A percentile compares a stretch with the other conserved stretches of the same genome.
Evolutionary conservation across 2,888 invertebrate species (phyloP).

Genomic region (Aricia artaxerxes): DNA sequence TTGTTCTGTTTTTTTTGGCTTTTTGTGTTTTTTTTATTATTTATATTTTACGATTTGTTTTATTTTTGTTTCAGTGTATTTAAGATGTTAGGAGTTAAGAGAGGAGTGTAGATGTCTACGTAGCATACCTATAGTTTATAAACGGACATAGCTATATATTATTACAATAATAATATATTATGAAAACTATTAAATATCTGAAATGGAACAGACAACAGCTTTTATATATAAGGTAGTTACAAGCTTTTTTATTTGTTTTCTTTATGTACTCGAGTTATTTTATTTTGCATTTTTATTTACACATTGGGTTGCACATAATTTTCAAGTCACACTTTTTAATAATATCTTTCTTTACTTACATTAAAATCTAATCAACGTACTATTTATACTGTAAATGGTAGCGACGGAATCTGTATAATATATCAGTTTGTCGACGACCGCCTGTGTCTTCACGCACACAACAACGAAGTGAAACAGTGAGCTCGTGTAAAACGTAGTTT

Average conservation of each 20-base stretch:
- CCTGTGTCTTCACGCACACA: background rate
- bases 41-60: conserved; percentile 58
- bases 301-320: background rate
- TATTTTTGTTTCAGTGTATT: conserved; percentile 77
- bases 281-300: conserved; percentile 28
- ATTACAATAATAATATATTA: conserved; percentile 80
- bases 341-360: background rate
- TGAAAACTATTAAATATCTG: conserved; percentile 63
- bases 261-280: background rate
- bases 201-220: conserved; percentile 72
- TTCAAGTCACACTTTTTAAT: background rate
- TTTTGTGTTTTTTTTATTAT: conserved; percentile 52
- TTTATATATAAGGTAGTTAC: conserved; percentile 68
- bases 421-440: background rate
- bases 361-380: background rate
- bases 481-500: background rate
- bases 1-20: conserved; percentile 44
- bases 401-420: background rate
- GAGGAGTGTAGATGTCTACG: conserved; percentile 77
- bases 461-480: background rate
- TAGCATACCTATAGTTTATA: conserved; percentile 78
- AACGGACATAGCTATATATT: conserved; percentile 79
- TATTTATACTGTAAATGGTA: no score
- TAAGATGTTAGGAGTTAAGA: conserved; percentile 76
- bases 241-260: conserved; percentile 26